Percentiles rank a stretch among this genome's conserved stretches.
These are phyloP conservation scores for Lasioglossum zephyrum DNA, from an alignment of 2,888 invertebrate genomes.

Conservation along the genomic window DNA sequence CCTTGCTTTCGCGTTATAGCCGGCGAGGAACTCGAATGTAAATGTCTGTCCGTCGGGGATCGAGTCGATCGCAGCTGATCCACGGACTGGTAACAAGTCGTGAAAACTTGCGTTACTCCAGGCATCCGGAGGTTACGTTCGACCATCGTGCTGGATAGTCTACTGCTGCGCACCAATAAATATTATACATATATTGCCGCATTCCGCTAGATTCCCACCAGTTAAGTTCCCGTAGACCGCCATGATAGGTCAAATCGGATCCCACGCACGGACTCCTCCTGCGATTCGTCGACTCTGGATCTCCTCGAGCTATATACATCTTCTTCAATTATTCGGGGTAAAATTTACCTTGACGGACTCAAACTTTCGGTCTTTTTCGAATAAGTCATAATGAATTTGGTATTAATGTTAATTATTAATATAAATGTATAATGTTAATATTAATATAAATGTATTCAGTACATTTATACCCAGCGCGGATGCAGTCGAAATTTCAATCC, in stretches of 20 bases:
- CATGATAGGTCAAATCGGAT: slow-evolving; percentile 6
- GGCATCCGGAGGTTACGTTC: slow-evolving; percentile 2
- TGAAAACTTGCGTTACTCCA: slow-evolving; percentile 50
- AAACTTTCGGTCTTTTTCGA: too few relatives aligned
- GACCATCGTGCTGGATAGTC: not conserved
- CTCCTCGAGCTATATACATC: not conserved
- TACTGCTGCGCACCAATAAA: slow-evolving; percentile 6
- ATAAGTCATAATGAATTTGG: too few relatives aligned
- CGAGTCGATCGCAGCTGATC: slow-evolving; percentile 32
- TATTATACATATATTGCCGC: slow-evolving; percentile 27
- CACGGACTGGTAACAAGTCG: slow-evolving; percentile 49
- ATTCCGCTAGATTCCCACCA: slow-evolving; percentile 15
- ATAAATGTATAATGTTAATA: too few relatives aligned
- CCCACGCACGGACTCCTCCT: slow-evolving; percentile 6
- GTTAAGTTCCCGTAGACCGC: not conserved
- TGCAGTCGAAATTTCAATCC: too few relatives aligned
- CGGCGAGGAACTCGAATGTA: not conserved
- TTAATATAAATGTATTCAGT: too few relatives aligned
- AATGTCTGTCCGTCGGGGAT: slow-evolving; percentile 27
- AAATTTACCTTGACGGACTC: too few relatives aligned
- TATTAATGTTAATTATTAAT: too few relatives aligned
- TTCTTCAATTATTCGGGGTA: too few relatives aligned
- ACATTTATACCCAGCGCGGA: too few relatives aligned
- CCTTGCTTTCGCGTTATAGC: not conserved
- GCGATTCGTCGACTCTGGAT: not conserved